These are phyloP conservation scores for Eupithecia centaureata DNA, from an alignment of 2,888 invertebrate species.

Conservation along the genomic window DNA sequence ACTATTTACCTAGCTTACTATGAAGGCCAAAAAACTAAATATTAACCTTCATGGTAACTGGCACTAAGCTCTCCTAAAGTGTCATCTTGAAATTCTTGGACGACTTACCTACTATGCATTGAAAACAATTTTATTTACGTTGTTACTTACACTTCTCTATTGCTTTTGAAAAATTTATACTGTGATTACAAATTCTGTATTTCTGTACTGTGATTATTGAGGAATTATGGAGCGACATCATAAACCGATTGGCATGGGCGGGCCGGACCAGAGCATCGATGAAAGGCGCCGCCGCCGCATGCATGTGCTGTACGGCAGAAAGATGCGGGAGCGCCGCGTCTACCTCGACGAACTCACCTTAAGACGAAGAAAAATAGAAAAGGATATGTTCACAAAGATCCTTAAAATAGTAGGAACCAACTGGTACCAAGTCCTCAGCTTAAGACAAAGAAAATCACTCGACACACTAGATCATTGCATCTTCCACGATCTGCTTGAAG, in stretches of 20 bases:
- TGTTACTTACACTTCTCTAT: neutral
- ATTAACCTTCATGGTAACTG: neutral
- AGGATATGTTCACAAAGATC: conserved; percentile 49
- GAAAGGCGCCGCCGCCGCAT: conserved; percentile 53
- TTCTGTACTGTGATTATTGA: neutral
- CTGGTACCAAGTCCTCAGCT: conserved; percentile 76
- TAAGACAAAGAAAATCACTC: conserved; percentile 63
- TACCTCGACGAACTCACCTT: conserved; percentile 71
- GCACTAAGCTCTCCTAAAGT: neutral
- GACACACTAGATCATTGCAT: conserved; percentile 61
- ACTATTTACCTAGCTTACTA: too few relatives aligned
- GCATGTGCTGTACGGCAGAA: conserved; percentile 62
- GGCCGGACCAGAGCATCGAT: conserved; percentile 54
- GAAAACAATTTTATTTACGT: neutral
- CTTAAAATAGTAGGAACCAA: conserved; percentile 61
- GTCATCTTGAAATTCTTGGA: neutral
- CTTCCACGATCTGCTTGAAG: conserved; percentile 72
- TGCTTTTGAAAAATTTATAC: neutral
- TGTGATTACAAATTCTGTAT: neutral
- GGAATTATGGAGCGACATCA: neutral
- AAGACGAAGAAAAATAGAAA: conserved; percentile 55
- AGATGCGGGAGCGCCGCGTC: conserved; percentile 62
- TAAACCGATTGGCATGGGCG: neutral
- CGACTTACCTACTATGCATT: neutral
- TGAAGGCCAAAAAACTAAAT: neutral